Conservation (phyloP, 2,888 invertebrate species). For the Trachelus troglodyta region DNA sequence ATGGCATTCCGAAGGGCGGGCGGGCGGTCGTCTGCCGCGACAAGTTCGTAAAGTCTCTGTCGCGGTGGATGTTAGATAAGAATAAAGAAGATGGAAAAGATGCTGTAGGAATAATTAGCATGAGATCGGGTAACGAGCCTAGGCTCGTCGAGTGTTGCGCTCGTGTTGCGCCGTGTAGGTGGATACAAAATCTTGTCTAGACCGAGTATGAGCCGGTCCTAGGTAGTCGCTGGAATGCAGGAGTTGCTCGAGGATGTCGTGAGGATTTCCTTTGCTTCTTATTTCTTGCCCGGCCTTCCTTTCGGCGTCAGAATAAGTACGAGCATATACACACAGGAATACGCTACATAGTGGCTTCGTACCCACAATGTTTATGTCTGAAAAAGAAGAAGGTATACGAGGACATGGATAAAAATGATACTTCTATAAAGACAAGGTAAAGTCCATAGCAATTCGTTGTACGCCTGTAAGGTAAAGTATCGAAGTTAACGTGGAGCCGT, state of each 20-base stretch:
- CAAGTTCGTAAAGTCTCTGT: not conserved
- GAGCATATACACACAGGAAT: not conserved
- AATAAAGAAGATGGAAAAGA: not conserved
- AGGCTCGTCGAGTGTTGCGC: not conserved
- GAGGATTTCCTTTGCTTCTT: not conserved
- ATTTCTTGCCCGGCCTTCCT: not conserved
- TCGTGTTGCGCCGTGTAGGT: not conserved
- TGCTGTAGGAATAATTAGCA: slow-evolving; percentile 4
- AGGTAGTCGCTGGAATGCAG: slow-evolving; percentile 3
- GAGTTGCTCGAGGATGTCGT: not conserved
- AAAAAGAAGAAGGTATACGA: not conserved
- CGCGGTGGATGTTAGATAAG: not conserved
- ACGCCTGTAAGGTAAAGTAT: not conserved
- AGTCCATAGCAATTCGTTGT: not conserved
- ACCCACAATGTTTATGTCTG: not conserved
- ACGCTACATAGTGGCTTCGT: not conserved
- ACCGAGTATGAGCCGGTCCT: not conserved
- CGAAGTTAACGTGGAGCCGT: not conserved
- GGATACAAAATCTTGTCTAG: slow-evolving; percentile 7
- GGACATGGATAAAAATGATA: not conserved
- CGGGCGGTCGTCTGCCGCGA: not conserved
- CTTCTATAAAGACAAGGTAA: not conserved
- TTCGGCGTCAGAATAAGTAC: not conserved
- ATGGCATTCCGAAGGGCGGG: not conserved
- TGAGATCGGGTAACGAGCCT: slow-evolving; percentile 4